These are phyloP conservation scores for Pogonocherus hispidulus DNA, from an alignment of 2,888 invertebrate species.

Conservation along the genomic window DNA sequence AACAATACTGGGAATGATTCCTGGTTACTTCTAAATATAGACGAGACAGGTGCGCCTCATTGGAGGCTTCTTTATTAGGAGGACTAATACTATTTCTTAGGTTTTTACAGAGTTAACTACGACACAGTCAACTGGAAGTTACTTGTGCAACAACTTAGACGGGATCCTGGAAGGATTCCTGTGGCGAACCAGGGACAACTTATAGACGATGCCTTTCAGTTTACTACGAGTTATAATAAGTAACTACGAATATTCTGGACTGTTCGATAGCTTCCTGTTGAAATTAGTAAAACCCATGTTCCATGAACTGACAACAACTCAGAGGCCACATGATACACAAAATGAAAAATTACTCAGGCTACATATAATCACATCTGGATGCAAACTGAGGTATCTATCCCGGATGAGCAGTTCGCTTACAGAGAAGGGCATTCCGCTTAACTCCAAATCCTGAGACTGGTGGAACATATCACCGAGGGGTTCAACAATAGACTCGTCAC, in stretches of 20 bases:
- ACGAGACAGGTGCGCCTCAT: slow-evolving; percentile 75
- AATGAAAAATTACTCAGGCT: slow-evolving; percentile 74
- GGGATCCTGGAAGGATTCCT: slow-evolving; percentile 69
- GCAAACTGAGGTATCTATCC: too few species aligned
- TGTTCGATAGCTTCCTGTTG: slow-evolving; percentile 64
- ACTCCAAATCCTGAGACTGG: too few species aligned
- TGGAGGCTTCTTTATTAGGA: too few species aligned
- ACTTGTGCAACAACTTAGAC: slow-evolving; percentile 68
- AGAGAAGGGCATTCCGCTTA: too few species aligned
- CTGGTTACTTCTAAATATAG: slow-evolving; percentile 76
- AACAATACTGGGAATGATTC: slow-evolving; percentile 58
- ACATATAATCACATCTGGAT: slow-evolving; percentile 74
- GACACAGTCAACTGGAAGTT: slow-evolving; percentile 74
- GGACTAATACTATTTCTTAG: slow-evolving; percentile 64
- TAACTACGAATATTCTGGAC: slow-evolving; percentile 70
- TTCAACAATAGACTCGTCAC: too few species aligned
- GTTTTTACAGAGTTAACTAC: slow-evolving; percentile 77
- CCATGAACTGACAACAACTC: slow-evolving; percentile 71
- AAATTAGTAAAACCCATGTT: slow-evolving; percentile 64
- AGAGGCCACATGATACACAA: slow-evolving; percentile 69
- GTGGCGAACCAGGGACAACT: slow-evolving; percentile 78
- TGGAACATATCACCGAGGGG: too few species aligned
- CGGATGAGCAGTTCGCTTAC: too few species aligned
- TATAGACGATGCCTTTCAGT: slow-evolving; percentile 80
- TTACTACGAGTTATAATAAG: slow-evolving; percentile 70